Percentiles rank a stretch among this genome's conserved stretches.
phyloP scores from a whole-genome alignment of 2,113 vertebrate species.

The Gadus macrocephalus region DNA sequence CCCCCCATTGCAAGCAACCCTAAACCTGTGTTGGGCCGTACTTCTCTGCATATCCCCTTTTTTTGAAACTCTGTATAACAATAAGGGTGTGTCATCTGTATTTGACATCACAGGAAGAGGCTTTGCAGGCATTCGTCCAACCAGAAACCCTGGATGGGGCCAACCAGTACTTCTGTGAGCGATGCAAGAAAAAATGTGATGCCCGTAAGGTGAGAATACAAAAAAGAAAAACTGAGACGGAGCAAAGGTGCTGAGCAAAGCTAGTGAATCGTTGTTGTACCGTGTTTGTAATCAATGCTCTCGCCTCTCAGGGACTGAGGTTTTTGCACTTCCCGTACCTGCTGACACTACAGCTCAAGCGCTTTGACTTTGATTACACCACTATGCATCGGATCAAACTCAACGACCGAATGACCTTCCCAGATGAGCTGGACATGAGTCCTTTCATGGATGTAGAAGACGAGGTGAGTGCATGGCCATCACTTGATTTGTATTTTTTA shows the following conservation, averaged over 20 bases:
- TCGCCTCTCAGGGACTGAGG: constrained; percentile 81
- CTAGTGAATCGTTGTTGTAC: background rate
- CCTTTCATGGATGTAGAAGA: constrained; percentile 97
- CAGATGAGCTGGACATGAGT: constrained; percentile 96
- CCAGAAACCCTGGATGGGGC: constrained; percentile 96
- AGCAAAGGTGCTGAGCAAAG: constrained; percentile 1
- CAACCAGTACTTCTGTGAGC: constrained; percentile 98
- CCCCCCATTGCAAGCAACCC: background rate
- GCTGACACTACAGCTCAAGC: constrained; percentile 93
- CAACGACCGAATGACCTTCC: constrained; percentile 98
- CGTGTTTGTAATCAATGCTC: background rate
- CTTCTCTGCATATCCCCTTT: too few relatives aligned
- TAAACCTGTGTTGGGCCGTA: background rate
- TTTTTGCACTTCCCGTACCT: constrained; percentile 97
- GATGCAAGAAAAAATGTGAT: constrained; percentile 98
- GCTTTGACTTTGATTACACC: constrained; percentile 99
- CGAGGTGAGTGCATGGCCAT: constrained; percentile 77
- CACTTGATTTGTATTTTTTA: background rate
- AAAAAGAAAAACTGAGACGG: constrained; percentile 11
- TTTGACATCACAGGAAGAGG: constrained; percentile 83
- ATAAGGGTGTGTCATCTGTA: constrained; percentile 3
- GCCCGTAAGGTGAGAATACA: constrained; percentile 86
- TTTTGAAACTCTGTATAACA: background rate
- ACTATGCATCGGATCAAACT: constrained; percentile 99
- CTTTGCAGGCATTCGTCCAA: constrained; percentile 96